A percentile compares a stretch with the other conserved stretches of the same genome.
Evolutionary conservation across 2,797 vertebrate genomes (phyloP).

Genomic region (Onychomys arenicola): DNA sequence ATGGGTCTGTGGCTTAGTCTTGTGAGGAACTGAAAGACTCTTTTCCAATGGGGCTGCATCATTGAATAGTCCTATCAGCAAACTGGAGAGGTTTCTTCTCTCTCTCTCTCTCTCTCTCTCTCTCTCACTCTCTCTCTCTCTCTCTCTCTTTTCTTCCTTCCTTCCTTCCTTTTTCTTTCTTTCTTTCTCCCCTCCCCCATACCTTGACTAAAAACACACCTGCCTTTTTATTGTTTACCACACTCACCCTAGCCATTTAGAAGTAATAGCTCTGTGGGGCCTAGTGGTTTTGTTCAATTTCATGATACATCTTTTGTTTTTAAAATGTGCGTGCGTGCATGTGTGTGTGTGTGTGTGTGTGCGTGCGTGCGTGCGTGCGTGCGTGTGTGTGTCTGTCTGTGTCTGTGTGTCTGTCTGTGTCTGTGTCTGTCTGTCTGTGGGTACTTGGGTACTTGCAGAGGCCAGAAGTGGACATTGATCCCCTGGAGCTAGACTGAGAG

Average conservation of each 20-base stretch:
- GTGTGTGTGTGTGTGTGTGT: neutral
- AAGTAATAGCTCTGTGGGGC: neutral
- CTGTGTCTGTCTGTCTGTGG: neutral
- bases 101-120: neutral
- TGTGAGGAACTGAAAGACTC: neutral
- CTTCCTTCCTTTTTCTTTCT: neutral
- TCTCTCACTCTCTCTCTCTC: too few relatives aligned
- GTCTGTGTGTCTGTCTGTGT: neutral
- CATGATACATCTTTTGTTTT: neutral
- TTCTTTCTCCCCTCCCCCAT: neutral
- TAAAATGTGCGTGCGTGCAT: neutral
- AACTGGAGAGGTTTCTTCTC: neutral
- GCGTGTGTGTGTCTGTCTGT: too few relatives aligned
- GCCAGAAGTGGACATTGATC: neutral
- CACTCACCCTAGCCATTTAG: neutral
- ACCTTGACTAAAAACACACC: neutral
- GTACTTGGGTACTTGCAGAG: neutral
- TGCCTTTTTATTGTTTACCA: neutral
- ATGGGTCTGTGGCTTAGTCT: neutral
- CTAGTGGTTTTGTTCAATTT: neutral
- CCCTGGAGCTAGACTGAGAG: neutral
- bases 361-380: neutral
- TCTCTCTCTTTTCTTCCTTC: too few relatives aligned
- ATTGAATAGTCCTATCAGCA: neutral
- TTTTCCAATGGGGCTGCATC: neutral